Conservation (phyloP, 2,797 vertebrate species). For the Clarias pachynema region DNA sequence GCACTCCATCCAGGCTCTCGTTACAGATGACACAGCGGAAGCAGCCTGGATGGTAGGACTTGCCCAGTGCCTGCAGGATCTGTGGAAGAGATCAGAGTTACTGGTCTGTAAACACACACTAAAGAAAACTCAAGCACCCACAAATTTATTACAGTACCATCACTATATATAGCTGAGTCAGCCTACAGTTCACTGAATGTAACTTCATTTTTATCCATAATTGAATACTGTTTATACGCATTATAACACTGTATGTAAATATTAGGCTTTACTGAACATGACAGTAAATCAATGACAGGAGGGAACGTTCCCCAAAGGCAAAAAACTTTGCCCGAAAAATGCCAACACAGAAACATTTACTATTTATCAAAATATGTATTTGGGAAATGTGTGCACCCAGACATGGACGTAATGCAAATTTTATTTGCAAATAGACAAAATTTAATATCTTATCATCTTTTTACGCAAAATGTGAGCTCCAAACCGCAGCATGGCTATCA, state of each 20-base stretch:
- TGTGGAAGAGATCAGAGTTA: slow-evolving; percentile 58
- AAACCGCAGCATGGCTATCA: background rate
- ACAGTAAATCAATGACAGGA: background rate
- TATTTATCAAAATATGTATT: slow-evolving; percentile 67
- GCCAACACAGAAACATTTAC: slow-evolving; percentile 46
- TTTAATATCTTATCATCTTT: background rate
- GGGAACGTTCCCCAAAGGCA: background rate
- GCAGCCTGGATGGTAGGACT: slow-evolving; percentile 94
- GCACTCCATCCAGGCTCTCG: slow-evolving; percentile 93
- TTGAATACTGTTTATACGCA: background rate
- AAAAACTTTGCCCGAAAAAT: background rate
- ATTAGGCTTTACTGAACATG: background rate
- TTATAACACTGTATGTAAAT: slow-evolving; percentile 5
- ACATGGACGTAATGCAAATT: slow-evolving; percentile 43
- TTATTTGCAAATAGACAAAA: background rate
- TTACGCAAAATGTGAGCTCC: background rate
- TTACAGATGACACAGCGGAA: slow-evolving; percentile 96
- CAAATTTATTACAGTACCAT: background rate
- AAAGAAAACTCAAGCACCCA: slow-evolving; percentile 3
- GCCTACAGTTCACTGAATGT: background rate
- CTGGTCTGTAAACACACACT: slow-evolving; percentile 4
- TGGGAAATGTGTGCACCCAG: background rate
- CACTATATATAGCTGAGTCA: background rate
- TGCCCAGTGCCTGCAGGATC: slow-evolving; percentile 96
- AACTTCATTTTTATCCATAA: background rate